Evolutionary conservation across 2,888 invertebrate genomes (phyloP).

Genomic region (Liopterus haemorrhoidalis): DNA sequence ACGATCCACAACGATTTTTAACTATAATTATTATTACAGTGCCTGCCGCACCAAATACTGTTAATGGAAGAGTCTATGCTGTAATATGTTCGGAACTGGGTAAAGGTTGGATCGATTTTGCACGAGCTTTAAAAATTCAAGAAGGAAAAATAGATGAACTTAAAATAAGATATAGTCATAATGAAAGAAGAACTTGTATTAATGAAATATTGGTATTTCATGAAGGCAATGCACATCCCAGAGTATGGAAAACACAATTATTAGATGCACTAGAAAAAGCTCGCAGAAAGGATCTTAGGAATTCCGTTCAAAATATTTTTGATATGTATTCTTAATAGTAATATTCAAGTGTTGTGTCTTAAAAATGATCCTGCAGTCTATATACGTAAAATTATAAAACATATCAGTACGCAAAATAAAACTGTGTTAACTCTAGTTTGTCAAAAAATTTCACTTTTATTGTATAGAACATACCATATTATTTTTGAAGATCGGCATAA

Average conservation of each 20-base stretch:
- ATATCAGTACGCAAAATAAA: no score
- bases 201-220: constrained; percentile 33
- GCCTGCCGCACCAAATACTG: no score
- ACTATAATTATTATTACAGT: no score
- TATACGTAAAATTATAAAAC: not conserved
- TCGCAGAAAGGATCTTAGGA: constrained; percentile 36
- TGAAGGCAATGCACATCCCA: constrained; percentile 29
- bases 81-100: constrained; percentile 36
- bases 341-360: not conserved
- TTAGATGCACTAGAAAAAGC: constrained; percentile 35
- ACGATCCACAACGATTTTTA: no score
- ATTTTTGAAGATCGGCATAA: no score
- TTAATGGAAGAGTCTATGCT: constrained; percentile 26
- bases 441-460: no score
- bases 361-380: not conserved
- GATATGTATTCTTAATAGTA: constrained; percentile 4
- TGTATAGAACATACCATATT: no score
- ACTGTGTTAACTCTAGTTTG: no score
- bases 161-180: constrained; percentile 25
- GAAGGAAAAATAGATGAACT: constrained; percentile 39
- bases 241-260: constrained; percentile 31
- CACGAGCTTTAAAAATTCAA: constrained; percentile 34
- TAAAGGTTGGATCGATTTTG: constrained; percentile 39
- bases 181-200: constrained; percentile 29
- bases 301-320: constrained; percentile 24